Evolutionary conservation across 2,888 invertebrate genomes (phyloP), one percentile per base, ranked within the genome.

Genomic region (Harpalus rufipes): DNA sequence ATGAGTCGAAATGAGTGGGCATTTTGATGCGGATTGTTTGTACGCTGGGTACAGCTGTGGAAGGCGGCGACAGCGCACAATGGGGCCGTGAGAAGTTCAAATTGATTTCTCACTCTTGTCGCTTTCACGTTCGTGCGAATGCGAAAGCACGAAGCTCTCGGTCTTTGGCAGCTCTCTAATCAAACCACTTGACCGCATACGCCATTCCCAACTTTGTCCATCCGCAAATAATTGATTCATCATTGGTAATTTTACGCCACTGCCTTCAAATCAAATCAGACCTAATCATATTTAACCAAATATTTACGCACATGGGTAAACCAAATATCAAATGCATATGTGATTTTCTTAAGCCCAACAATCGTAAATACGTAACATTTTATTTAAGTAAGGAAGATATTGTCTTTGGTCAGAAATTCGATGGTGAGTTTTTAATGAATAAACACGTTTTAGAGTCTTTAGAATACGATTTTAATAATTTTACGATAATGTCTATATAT

Each of bases 101-200:
- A 89, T 89, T 89, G 89, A 89, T 89, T 89, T 89, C 89, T 88
- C 88, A 87, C 87, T 88, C 88, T 89, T 88, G 88, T 88, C 88
- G 88, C 87, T 87, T 86, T 87, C 87, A 88, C 88, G 88, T 88
- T 88, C 88, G 78, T 44, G 61, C 87, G 88, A 87, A 32, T 32
- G 32, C 32, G 32, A 32, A 32, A 88, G 89, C 88, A 12, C 44
- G 44, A 32, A 32, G 32, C 44, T 51, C 44, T 89, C 87, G 88
- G 88, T 87, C 87, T 88, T 88, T 89, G 89, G 89, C 89, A 89
- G 89, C 87, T 89, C 87, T 81, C 88, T 89, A 89, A 89, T 89
- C 89, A 89, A 89, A 89, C 88, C 89, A 89, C 89, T 89, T 89
- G 89, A 89, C 89, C 88, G 87, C 32, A 25, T 76, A 25, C 58